These are phyloP conservation scores for Nixonia krombeini DNA, from an alignment of 1,140 invertebrate species.

Conservation along the genomic window DNA sequence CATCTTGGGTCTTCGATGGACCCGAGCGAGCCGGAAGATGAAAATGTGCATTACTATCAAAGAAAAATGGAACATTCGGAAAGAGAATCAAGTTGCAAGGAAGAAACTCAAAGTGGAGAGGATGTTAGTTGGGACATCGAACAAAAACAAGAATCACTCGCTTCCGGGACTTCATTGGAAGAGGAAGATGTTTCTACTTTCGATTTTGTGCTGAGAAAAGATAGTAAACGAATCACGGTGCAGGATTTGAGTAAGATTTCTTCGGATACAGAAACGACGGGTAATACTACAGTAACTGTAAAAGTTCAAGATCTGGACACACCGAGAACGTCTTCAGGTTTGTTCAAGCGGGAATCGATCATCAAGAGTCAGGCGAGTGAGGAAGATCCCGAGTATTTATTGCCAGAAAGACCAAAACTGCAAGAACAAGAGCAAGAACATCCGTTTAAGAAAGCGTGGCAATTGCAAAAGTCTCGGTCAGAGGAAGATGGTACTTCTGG, in stretches of 20 bases:
- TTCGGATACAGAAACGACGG: slow-evolving; percentile 41
- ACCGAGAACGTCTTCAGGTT: slow-evolving; percentile 49
- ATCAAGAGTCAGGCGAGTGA: slow-evolving; percentile 69
- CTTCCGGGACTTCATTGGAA: slow-evolving; percentile 50
- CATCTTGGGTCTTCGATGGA: slow-evolving; percentile 62
- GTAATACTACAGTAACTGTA: slow-evolving; percentile 30
- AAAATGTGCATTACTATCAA: slow-evolving; percentile 36
- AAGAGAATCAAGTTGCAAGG: slow-evolving; percentile 40
- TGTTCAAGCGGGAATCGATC: slow-evolving; percentile 67
- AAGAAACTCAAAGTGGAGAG: slow-evolving; percentile 52
- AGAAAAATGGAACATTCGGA: slow-evolving; percentile 46
- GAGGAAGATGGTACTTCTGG: slow-evolving; percentile 63
- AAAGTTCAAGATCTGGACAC: slow-evolving; percentile 42
- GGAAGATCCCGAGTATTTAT: slow-evolving; percentile 66
- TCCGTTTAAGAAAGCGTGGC: slow-evolving; percentile 70
- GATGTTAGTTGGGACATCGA: slow-evolving; percentile 36
- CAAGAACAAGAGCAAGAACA: slow-evolving; percentile 68
- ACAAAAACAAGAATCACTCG: slow-evolving; percentile 32
- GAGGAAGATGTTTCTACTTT: slow-evolving; percentile 51
- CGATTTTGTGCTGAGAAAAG: slow-evolving; percentile 56
- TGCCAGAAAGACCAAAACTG: slow-evolving; percentile 66
- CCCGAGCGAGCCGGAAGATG: slow-evolving; percentile 62
- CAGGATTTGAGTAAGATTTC: slow-evolving; percentile 61
- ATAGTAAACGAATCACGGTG: slow-evolving; percentile 58
- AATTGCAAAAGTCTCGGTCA: slow-evolving; percentile 66